Conservation (phyloP, 2,113 vertebrate species). For the Aleadryas rufinucha region DNA sequence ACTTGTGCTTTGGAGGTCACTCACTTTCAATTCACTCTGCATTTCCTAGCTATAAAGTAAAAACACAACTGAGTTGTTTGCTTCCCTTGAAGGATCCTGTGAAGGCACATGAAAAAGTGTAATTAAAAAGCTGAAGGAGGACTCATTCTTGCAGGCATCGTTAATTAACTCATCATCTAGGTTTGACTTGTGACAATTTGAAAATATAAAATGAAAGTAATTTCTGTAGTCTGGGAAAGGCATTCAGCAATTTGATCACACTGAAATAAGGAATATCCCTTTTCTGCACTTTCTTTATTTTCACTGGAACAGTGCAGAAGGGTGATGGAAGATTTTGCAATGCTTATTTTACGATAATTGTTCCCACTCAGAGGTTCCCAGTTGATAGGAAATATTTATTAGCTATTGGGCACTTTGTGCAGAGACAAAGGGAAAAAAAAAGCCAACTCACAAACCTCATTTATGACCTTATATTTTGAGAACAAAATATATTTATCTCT, state of each 20-base stretch:
- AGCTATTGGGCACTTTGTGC: background rate
- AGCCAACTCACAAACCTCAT: background rate
- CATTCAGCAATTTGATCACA: background rate
- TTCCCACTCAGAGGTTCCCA: background rate
- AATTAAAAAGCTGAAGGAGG: slow-evolving; percentile 9
- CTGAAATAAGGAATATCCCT: background rate
- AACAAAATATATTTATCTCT: background rate
- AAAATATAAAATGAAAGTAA: background rate
- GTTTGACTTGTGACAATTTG: background rate
- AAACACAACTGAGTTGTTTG: background rate
- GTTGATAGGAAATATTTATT: background rate
- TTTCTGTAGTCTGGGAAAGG: slow-evolving; percentile 47
- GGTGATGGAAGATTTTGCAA: background rate
- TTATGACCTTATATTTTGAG: background rate
- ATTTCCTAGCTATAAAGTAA: background rate
- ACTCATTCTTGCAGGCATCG: background rate
- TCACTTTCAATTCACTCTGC: background rate
- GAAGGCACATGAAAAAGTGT: background rate
- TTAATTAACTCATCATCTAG: slow-evolving; percentile 7
- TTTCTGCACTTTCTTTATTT: background rate
- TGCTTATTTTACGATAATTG: background rate
- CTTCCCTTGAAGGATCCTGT: background rate
- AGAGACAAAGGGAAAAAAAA: background rate
- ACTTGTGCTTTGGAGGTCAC: background rate
- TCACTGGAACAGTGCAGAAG: background rate